Evolutionary conservation across 2,888 invertebrate species (phyloP).

Genomic region (Pseudococcus viburni): DNA sequence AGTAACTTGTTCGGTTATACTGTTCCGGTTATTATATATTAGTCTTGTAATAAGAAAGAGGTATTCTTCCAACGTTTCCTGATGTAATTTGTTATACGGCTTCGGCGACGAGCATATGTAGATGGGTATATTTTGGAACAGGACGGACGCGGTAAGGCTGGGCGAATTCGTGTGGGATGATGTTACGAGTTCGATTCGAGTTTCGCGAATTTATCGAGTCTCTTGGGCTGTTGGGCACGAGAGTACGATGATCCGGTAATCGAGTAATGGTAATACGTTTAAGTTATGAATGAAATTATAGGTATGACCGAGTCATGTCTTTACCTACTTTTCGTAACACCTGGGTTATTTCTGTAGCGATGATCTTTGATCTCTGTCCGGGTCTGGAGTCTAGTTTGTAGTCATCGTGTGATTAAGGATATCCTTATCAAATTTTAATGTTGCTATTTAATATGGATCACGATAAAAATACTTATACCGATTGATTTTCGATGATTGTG

Average conservation of each 20-base stretch:
- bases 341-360: neutral
- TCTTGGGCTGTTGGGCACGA: neutral
- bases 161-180: slow-evolving; percentile 20
- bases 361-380: neutral
- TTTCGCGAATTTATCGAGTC: slow-evolving; percentile 1
- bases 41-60: slow-evolving; percentile 6
- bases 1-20: neutral
- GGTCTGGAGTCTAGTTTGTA: neutral
- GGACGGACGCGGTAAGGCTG: neutral
- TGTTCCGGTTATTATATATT: slow-evolving; percentile 56
- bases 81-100: slow-evolving; percentile 45
- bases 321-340: neutral
- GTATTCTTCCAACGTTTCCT: slow-evolving; percentile 46
- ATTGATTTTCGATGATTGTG: too few species aligned
- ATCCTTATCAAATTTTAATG: neutral
- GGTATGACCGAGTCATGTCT: neutral
- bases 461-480: too few species aligned
- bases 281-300: neutral
- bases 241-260: neutral
- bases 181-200: neutral
- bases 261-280: neutral
- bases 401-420: neutral
- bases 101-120: neutral
- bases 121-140: neutral
- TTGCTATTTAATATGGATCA: too few species aligned